Evolutionary conservation across 2,888 invertebrate genomes (phyloP).

Genomic region (Diarsia brunnea): DNA sequence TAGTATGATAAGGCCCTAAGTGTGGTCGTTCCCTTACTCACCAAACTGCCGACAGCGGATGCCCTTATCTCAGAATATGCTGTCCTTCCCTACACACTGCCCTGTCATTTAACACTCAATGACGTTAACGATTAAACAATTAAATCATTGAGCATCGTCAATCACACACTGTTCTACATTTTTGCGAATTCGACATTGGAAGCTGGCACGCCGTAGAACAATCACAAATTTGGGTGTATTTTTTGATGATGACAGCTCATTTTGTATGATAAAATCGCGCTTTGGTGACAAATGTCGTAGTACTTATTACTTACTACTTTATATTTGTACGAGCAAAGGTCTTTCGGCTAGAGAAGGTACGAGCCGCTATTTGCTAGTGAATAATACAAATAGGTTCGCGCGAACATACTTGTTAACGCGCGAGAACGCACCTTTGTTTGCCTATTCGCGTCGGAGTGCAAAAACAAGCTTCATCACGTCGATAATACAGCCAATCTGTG

Average conservation of each 20-base stretch:
- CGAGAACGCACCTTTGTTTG: neutral
- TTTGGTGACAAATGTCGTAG: neutral
- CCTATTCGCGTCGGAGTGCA: neutral
- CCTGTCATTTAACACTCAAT: slow-evolving; percentile 26
- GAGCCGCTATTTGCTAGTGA: neutral
- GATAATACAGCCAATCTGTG: neutral
- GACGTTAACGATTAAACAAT: slow-evolving; percentile 13
- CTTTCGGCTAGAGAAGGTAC: neutral
- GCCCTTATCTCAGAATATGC: slow-evolving; percentile 9
- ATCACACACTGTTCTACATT: slow-evolving; percentile 24
- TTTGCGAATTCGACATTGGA: slow-evolving; percentile 20
- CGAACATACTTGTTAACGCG: slow-evolving; percentile 22
- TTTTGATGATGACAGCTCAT: neutral
- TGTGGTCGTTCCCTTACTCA: neutral
- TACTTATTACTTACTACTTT: no score
- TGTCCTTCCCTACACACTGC: slow-evolving; percentile 26
- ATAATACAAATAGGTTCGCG: neutral
- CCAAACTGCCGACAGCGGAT: slow-evolving; percentile 4
- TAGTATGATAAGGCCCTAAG: no score
- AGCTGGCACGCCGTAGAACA: slow-evolving; percentile 4
- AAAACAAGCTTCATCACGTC: neutral
- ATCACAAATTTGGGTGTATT: slow-evolving; percentile 18
- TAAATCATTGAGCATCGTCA: slow-evolving; percentile 29
- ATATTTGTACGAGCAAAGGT: neutral
- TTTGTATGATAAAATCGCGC: neutral